Percentiles rank a stretch among this genome's conserved stretches.
Conservation (phyloP, 2,113 vertebrate species). For the Cettia cetti region DNA sequence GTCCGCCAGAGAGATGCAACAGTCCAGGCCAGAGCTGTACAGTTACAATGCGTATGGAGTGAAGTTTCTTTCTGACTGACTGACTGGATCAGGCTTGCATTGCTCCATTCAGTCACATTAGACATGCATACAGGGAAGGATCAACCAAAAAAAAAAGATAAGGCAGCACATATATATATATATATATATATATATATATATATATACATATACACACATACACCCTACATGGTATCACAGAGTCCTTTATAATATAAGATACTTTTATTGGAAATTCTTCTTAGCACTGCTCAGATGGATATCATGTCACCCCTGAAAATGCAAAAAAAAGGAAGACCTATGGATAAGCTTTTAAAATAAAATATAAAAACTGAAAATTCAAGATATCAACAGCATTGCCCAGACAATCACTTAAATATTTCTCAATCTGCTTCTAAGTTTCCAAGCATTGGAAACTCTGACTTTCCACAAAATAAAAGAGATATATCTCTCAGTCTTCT, state of each 20-base stretch:
- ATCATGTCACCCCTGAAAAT: accelerated
- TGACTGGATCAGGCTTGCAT: not conserved
- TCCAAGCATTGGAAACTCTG: not conserved
- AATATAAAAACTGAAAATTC: not conserved
- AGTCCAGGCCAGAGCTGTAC: not conserved
- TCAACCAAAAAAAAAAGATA: not conserved
- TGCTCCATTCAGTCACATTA: not conserved
- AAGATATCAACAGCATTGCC: not conserved
- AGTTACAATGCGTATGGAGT: not conserved
- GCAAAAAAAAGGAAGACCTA: not conserved
- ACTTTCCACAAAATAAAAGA: not conserved
- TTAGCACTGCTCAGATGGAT: not conserved
- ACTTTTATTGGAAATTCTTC: not conserved
- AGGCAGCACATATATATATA: not conserved
- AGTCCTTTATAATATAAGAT: not conserved
- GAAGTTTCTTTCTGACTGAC: not conserved
- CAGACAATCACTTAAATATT: not conserved
- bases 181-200: too few species aligned
- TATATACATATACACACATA: not conserved
- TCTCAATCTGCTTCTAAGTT: not conserved
- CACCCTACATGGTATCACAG: not conserved
- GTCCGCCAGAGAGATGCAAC: not conserved
- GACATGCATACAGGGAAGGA: not conserved
- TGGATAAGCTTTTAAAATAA: not conserved
- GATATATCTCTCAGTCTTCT: not conserved